These are phyloP conservation scores for Columbina picui DNA, from an alignment of 2,113 vertebrate species.

Conservation along the genomic window DNA sequence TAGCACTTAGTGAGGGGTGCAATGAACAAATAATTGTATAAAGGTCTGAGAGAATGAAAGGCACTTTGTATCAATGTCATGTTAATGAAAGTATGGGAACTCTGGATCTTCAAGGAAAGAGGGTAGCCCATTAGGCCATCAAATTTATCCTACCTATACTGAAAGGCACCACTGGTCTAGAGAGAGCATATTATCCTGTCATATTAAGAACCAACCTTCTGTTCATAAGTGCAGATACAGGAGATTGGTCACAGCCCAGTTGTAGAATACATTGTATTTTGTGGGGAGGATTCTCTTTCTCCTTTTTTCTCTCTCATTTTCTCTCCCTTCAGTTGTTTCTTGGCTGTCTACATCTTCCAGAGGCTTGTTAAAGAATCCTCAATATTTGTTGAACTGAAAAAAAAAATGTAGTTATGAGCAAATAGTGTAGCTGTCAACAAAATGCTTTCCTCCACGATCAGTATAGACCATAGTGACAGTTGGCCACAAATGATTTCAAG, in stretches of 20 bases:
- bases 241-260: background rate
- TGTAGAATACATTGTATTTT: background rate
- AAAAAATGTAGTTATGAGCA: background rate
- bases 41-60: background rate
- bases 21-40: background rate
- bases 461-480: background rate
- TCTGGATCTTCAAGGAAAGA: background rate
- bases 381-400: background rate
- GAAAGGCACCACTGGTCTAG: background rate
- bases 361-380: background rate
- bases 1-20: background rate
- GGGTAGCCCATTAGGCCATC: background rate
- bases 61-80: background rate
- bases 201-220: background rate
- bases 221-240: background rate
- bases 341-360: background rate
- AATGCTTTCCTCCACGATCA: background rate
- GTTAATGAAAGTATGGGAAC: background rate
- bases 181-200: background rate
- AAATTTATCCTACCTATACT: background rate
- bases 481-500: background rate
- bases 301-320: background rate
- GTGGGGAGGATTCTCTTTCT: background rate
- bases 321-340: background rate
- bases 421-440: background rate